Evolutionary conservation across 2,888 invertebrate genomes (phyloP).

Genomic region (Diadegma fenestrale): DNA sequence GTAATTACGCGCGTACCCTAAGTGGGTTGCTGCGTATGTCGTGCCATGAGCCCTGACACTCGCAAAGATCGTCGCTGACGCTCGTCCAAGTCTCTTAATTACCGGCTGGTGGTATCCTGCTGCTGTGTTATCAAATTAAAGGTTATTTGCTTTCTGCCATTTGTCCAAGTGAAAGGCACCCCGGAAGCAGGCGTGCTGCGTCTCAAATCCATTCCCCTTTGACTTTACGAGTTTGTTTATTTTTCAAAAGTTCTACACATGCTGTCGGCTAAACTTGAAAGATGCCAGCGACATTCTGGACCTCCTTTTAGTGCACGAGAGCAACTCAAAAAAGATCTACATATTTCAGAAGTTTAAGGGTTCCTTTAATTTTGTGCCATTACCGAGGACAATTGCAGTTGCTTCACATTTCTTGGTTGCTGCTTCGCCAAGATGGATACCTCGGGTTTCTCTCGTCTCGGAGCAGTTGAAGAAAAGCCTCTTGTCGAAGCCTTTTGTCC

Average conservation of each 20-base stretch:
- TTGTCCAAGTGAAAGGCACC: neutral
- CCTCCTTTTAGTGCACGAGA: neutral
- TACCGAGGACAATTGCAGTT: neutral
- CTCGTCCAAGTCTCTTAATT: neutral
- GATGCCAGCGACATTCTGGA: neutral
- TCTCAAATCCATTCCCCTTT: too few species aligned
- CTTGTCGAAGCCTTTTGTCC: slow-evolving; percentile 14
- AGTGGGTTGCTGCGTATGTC: neutral
- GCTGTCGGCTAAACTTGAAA: too few species aligned
- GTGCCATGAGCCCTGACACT: neutral
- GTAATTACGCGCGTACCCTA: neutral
- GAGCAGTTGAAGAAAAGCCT: slow-evolving; percentile 7
- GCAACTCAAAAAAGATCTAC: neutral
- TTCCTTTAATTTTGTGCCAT: neutral
- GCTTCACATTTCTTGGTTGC: neutral
- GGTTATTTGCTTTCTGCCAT: neutral
- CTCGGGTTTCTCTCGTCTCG: neutral
- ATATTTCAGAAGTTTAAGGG: neutral
- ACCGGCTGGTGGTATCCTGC: neutral
- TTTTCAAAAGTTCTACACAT: too few species aligned
- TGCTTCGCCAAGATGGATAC: neutral
- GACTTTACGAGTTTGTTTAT: too few species aligned
- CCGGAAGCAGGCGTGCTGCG: neutral
- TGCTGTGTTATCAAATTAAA: neutral
- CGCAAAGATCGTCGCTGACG: neutral